Base-by-base conservation (phyloP, 2,113 vertebrate genomes). In the Athene noctua region DNA sequence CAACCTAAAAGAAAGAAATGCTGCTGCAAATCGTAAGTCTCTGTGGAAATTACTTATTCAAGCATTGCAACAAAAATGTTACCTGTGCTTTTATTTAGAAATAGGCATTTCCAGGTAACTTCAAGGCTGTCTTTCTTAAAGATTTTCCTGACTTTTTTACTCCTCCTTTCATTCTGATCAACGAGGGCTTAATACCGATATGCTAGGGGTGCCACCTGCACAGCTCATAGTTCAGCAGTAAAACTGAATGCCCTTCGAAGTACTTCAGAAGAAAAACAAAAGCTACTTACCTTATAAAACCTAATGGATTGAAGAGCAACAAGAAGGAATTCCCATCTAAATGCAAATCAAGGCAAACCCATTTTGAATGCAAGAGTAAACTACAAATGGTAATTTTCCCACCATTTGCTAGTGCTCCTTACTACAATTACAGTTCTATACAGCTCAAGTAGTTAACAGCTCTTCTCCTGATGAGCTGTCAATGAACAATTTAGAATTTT, bases 311-410 rank as follows among this genome's bases (percentile, higher is more conserved):
- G 95, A 96, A 95, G 94, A 92, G 91, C 92, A 84, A 91, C 67
- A 91, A 78, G 66, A 94, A 98, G 97, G 98, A 98, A 98, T 98
- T 98, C 97, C 97, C 97, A 98, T 98, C 96, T 98, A 98, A 98
- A 98, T 98, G 98, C 97, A 98, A 98, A 98, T 98, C 67, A 58
- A 92, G 91, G 80, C 91, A 79, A 92, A 86, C 47, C 85, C 52
- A 20, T 90, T 94, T 62, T 61, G 95, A 97, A 97, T 74, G 96
- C 95, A 87, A 52, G 90, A 97, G 92, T 57, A 89, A 96, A 88
- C 79, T 81, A 95, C 14, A 59, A 96, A 78, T 67, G 66, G 93
- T 94, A 67, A 86, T 97, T 98, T 98, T 95, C 84, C 97, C 96
- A 97, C 97, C 83, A 23, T 92, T 91, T 95, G 92, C 75, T 80